phyloP scores from a whole-genome alignment of 1,140 invertebrate genomes.

The Centruroides sculpturatus region DNA sequence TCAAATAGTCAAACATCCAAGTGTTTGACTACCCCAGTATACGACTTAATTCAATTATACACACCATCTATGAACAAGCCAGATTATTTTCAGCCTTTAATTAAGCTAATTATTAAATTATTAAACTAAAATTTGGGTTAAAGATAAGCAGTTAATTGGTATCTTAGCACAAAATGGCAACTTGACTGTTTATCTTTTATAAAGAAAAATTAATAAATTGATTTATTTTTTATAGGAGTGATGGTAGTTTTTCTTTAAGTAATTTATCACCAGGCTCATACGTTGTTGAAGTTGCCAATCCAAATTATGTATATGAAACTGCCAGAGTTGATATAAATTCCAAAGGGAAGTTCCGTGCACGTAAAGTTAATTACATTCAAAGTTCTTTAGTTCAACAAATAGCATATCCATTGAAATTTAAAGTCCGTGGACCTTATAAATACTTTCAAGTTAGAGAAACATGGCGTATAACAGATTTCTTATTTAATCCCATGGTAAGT shows the following conservation, averaged over 20 bases:
- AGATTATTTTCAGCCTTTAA: no score
- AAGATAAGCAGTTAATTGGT: conserved; percentile 3
- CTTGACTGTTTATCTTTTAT: background rate
- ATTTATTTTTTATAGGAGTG: conserved; percentile 41
- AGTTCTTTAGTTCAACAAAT: conserved; percentile 63
- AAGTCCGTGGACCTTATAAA: conserved; percentile 57
- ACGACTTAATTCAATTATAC: no score
- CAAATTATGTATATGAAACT: conserved; percentile 80
- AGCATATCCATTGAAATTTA: conserved; percentile 79
- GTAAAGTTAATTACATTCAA: conserved; percentile 90
- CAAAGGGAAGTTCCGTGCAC: conserved; percentile 87
- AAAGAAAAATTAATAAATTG: conserved; percentile 1
- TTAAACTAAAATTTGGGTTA: conserved; percentile 1
- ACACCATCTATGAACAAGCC: no score
- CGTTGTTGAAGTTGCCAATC: conserved; percentile 80
- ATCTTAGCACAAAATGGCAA: background rate
- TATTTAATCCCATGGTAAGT: conserved; percentile 85
- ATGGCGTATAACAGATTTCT: conserved; percentile 84
- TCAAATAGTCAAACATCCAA: no score
- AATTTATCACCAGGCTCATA: conserved; percentile 89
- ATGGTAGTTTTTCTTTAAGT: conserved; percentile 81
- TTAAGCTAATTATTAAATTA: no score
- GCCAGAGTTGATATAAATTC: conserved; percentile 87
- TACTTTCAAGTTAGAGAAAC: conserved; percentile 92
- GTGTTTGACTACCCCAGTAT: no score